Conservation (phyloP, 37 sponge, comb jelly and placozoan genomes). For the Halisarca cf. caerulea region DNA sequence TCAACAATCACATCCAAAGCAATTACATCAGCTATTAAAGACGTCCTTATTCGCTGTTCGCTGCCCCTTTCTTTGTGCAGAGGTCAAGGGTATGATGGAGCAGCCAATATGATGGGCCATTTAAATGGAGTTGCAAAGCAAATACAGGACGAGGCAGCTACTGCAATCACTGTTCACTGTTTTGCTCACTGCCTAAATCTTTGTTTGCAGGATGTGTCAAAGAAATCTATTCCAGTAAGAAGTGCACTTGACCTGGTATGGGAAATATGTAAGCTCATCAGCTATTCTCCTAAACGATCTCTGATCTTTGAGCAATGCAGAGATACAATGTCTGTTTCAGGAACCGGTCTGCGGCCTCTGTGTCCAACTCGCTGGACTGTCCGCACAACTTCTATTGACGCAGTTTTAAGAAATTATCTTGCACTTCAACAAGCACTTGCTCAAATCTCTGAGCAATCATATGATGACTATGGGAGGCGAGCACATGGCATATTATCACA, state of each 20-base stretch:
- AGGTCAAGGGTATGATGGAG: slow-evolving; percentile 74
- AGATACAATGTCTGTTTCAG: background rate
- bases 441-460: background rate
- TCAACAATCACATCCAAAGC: slow-evolving; percentile 15
- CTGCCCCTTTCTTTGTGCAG: slow-evolving; percentile 55
- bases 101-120: too few relatives aligned
- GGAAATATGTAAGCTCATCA: slow-evolving; percentile 50
- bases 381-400: too few relatives aligned
- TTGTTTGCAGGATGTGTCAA: slow-evolving; percentile 61
- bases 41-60: slow-evolving; percentile 44
- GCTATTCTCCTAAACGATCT: slow-evolving; percentile 52
- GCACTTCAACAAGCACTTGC: slow-evolving; percentile 33
- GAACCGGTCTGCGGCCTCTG: background rate
- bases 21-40: slow-evolving; percentile 26
- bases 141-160: slow-evolving; percentile 35
- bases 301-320: slow-evolving; percentile 20
- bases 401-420: slow-evolving; percentile 42
- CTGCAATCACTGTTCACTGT: slow-evolving; percentile 65
- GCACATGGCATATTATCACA: slow-evolving; percentile 16
- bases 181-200: too few relatives aligned
- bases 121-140: slow-evolving; percentile 51
- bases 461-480: slow-evolving; percentile 34
- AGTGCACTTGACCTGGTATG: slow-evolving; percentile 48
- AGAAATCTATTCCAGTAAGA: slow-evolving; percentile 5
- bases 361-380: too few relatives aligned